phyloP scores from a whole-genome alignment of 2,888 invertebrate genomes.

The Anaspis maculata region DNA sequence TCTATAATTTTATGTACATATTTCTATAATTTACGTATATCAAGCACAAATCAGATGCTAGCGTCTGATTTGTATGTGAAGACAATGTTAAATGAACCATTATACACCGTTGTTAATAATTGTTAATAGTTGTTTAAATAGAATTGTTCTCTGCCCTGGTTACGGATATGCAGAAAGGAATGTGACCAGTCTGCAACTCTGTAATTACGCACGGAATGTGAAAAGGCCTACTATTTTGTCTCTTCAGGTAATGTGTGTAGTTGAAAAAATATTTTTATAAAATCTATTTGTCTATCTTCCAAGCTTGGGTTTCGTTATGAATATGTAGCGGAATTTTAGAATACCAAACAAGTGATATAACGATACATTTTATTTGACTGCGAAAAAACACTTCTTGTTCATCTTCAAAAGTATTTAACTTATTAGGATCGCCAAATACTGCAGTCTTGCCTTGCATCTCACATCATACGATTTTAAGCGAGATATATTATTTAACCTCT shows the following conservation, averaged over 20 bases:
- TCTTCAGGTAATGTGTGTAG: conserved; percentile 7
- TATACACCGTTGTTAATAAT: conserved; percentile 6
- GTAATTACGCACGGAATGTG: conserved; percentile 1
- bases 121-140: conserved; percentile 7
- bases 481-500: too few relatives aligned
- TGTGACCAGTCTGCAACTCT: background rate
- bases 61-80: too few relatives aligned
- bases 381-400: too few relatives aligned
- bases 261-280: conserved; percentile 7
- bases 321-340: background rate
- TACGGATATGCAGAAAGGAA: too few relatives aligned
- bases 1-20: conserved; percentile 8
- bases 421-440: too few relatives aligned
- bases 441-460: too few relatives aligned
- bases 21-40: background rate
- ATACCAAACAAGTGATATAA: too few relatives aligned
- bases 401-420: too few relatives aligned
- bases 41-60: background rate
- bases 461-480: too few relatives aligned
- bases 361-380: too few relatives aligned
- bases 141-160: conserved; percentile 4
- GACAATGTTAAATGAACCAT: conserved; percentile 1
- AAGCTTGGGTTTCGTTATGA: conserved; percentile 1
- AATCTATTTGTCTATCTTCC: conserved; percentile 5
- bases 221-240: conserved; percentile 8